Conservation (phyloP, 1,140 invertebrate species). For the Hirudo medicinalis region DNA sequence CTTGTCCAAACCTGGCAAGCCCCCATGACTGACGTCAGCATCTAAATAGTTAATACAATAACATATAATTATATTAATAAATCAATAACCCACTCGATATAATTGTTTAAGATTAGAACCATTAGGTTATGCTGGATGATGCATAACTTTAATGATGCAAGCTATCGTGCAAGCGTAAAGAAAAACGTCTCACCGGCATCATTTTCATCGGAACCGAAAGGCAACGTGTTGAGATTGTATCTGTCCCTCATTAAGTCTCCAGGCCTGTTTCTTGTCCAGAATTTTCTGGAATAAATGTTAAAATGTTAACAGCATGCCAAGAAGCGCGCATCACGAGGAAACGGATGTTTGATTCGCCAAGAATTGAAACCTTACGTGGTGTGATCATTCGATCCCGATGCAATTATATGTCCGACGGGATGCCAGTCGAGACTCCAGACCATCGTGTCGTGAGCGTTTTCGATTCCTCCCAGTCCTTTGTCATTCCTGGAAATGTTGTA, state of each 20-base stretch:
- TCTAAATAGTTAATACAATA: neutral
- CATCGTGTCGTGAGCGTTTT: slow-evolving; percentile 95
- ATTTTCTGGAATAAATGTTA: slow-evolving; percentile 53
- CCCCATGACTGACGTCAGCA: neutral
- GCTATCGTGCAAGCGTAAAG: too few relatives aligned
- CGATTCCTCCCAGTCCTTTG: slow-evolving; percentile 93
- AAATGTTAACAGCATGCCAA: neutral
- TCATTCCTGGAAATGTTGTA: slow-evolving; percentile 57
- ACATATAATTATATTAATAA: too few relatives aligned
- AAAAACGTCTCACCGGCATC: slow-evolving; percentile 20
- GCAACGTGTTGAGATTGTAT: slow-evolving; percentile 67
- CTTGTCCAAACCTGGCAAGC: too few relatives aligned
- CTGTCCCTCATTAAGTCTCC: slow-evolving; percentile 96
- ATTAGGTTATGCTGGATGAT: too few relatives aligned
- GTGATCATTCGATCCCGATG: slow-evolving; percentile 94
- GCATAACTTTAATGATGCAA: too few relatives aligned
- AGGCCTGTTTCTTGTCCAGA: slow-evolving; percentile 96
- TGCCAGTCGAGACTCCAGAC: slow-evolving; percentile 99
- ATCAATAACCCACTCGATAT: too few relatives aligned
- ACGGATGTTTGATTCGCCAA: neutral
- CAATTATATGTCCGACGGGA: slow-evolving; percentile 92
- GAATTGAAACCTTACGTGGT: slow-evolving; percentile 48
- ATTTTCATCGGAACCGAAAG: slow-evolving; percentile 55
- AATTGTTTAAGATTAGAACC: too few relatives aligned
- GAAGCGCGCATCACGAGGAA: neutral